Base-by-base conservation (phyloP, 2,797 vertebrate genomes). In the Melanogrammus aeglefinus region DNA sequence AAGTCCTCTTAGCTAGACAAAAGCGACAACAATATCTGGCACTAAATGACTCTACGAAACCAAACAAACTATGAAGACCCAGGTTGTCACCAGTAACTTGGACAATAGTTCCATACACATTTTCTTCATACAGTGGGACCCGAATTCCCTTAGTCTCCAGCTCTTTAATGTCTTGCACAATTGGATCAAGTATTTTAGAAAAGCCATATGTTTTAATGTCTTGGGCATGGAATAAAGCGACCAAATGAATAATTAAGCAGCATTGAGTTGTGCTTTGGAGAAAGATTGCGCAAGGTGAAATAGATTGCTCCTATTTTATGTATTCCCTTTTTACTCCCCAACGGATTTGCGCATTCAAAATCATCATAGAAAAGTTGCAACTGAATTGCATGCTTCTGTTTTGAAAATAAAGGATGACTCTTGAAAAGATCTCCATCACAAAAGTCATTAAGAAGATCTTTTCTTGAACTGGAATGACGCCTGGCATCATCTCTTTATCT, bases 401-500 rank as follows among this genome's bases (percentile, higher is more conserved):
- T 47, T 13, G 44, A 47, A 47, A 47, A 47, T 4, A 47, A 13
- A 14, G 44, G 12, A 14, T 47, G 44, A 47, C 13, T 47, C 13
- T 47, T 47, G 14, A 47, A 47, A 47, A 13, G 13, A 57, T 21
- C 18, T 18, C 47, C 47, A 57, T 57, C 16, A 57, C 47, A 57
- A 57, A 57, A 57, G 18, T 85, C 36, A 16, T 77, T 33, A 33
- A 80, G n/a, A n/a, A n/a, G 41, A 85, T 71, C 10, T 66, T 82
- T 41, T 75, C n/a, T 80, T 78, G 72, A 73, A 75, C 27, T 70
- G 41, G 31, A 71, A 71, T 82, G 2, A 33, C 1, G 72, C 38
- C 14, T n/a, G n/a, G 63, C 66, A 84, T 71, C 75, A 83, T 81
- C 9, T 81, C 76, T 6, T 77, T 63, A 83, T 76, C 6, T 78